Evolutionary conservation across 2,113 vertebrate genomes (phyloP).

Genomic region (Balaeniceps rex): DNA sequence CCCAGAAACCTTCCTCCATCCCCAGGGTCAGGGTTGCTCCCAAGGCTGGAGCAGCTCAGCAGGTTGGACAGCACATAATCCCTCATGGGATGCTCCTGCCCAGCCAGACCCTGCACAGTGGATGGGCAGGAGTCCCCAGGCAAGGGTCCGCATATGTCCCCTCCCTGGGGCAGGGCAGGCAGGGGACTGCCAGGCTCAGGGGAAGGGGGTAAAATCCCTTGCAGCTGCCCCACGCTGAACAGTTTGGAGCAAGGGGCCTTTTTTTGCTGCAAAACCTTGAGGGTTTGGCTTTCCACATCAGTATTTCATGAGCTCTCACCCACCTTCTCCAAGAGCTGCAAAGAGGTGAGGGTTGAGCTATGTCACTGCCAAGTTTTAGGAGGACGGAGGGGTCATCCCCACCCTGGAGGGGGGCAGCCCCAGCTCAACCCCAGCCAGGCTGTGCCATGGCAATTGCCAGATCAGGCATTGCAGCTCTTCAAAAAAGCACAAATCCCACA

Average conservation of each 20-base stretch:
- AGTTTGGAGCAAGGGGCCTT: background rate
- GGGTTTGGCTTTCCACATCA: background rate
- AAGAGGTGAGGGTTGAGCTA: fast-evolving
- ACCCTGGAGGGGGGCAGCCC: background rate
- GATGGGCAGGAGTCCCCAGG: background rate
- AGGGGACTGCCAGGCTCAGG: background rate
- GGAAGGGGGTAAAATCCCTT: background rate
- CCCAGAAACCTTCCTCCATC: background rate
- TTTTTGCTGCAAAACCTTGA: background rate
- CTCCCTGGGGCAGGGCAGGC: background rate
- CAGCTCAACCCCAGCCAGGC: fast-evolving
- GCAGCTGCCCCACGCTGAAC: background rate
- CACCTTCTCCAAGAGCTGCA: background rate
- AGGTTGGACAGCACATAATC: no score
- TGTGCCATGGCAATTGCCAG: fast-evolving
- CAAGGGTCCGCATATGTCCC: fast-evolving
- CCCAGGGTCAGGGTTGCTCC: background rate
- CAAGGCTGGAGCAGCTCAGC: background rate
- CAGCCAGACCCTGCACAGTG: fast-evolving
- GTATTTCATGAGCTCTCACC: background rate
- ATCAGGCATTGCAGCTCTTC: fast-evolving
- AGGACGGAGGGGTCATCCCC: background rate
- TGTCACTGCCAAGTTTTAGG: background rate
- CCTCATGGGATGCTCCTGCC: background rate
- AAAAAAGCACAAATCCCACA: background rate